These are phyloP conservation scores for Macrotis lagotis DNA, from an alignment of 2,113 vertebrate species.

Conservation along the genomic window DNA sequence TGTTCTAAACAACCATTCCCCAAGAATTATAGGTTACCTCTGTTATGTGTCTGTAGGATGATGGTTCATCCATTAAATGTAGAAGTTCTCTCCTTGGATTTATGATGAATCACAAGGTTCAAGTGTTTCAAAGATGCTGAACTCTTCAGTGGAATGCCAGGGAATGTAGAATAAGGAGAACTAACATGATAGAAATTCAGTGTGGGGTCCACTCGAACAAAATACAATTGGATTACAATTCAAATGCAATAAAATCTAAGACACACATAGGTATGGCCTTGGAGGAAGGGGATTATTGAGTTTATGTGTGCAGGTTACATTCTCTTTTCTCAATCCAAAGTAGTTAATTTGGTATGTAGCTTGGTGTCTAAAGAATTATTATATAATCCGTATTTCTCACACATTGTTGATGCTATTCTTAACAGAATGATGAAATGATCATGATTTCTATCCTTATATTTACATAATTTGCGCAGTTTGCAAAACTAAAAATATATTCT, in stretches of 20 bases:
- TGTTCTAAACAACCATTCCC: not conserved
- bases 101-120: slow-evolving; percentile 16
- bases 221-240: not conserved
- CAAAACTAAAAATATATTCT: not conserved
- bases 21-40: not conserved
- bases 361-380: not conserved
- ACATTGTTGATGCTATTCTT: not conserved
- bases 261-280: not conserved
- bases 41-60: not conserved
- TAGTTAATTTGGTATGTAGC: not conserved
- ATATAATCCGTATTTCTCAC: not conserved
- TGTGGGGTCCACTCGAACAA: not conserved
- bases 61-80: not conserved
- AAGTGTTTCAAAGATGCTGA: not conserved
- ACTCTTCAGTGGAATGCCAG: not conserved
- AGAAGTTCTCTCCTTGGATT: not conserved
- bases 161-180: not conserved
- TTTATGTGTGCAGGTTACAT: not conserved
- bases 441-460: not conserved
- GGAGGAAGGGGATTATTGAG: not conserved
- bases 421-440: not conserved
- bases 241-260: not conserved
- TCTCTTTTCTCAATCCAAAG: not conserved
- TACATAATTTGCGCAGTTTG: not conserved
- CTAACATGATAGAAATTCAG: not conserved